Percentiles rank a stretch among this genome's conserved stretches.
Evolutionary conservation across 2,113 vertebrate genomes (phyloP).

Genomic region (Melanerpes formicivorus): DNA sequence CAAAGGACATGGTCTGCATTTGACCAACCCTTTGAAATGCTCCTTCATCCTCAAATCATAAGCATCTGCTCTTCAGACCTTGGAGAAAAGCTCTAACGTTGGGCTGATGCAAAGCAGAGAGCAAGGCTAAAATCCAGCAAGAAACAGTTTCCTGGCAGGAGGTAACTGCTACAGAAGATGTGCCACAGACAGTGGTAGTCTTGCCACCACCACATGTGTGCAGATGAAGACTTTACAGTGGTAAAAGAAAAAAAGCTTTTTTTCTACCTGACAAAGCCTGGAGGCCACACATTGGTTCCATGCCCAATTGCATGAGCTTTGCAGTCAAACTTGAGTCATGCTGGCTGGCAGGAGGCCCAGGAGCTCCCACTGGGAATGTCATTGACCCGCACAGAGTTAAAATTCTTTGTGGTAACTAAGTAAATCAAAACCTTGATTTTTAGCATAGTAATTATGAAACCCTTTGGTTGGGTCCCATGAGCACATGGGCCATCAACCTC

Average conservation of each 20-base stretch:
- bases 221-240: background rate
- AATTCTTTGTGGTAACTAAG: background rate
- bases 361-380: background rate
- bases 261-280: background rate
- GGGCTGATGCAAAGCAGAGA: background rate
- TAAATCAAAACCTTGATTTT: background rate
- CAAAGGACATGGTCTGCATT: background rate
- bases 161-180: background rate
- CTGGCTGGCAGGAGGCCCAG: background rate
- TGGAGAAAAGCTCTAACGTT: background rate
- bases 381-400: background rate
- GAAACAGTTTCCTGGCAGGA: background rate
- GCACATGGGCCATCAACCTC: background rate
- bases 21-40: background rate
- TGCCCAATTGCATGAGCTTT: accelerated
- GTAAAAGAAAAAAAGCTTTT: background rate
- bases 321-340: accelerated
- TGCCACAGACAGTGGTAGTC: background rate
- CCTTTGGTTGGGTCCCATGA: background rate
- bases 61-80: background rate
- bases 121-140: background rate
- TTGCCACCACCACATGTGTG: background rate
- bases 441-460: background rate
- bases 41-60: background rate
- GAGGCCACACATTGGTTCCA: background rate